Conservation (phyloP, 2,113 vertebrate species). For the Acrocephalus kingi region DNA sequence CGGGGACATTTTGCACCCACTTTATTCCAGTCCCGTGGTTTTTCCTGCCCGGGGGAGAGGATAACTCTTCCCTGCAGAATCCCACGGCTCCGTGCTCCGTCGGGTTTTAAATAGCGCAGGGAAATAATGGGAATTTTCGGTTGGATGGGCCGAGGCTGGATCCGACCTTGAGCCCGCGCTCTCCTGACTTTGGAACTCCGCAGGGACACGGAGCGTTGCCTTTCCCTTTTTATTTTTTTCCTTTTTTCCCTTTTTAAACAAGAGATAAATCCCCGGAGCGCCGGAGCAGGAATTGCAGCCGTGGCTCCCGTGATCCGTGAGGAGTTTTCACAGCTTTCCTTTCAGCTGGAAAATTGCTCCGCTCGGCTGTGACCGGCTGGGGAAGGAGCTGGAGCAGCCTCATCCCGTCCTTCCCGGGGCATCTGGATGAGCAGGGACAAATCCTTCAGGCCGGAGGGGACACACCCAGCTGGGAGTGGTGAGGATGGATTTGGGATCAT, state of each 20-base stretch:
- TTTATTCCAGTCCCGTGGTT: neutral
- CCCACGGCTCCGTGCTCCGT: neutral
- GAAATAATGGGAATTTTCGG: neutral
- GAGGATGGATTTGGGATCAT: neutral
- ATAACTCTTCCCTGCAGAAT: neutral
- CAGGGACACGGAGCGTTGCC: neutral
- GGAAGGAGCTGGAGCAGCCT: neutral
- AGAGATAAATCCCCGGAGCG: conserved; percentile 15
- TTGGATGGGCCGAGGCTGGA: neutral
- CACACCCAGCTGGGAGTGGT: neutral
- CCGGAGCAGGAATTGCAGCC: neutral
- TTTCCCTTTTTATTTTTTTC: neutral
- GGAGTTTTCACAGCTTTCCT: conserved; percentile 17
- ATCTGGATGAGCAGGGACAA: neutral
- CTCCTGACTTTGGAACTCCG: conserved; percentile 8
- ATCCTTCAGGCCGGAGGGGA: neutral
- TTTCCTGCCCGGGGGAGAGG: neutral
- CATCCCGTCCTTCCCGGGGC: neutral
- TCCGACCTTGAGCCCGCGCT: conserved; percentile 8
- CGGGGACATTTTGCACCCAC: neutral
- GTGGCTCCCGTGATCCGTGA: neutral
- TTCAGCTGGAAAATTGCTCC: conserved; percentile 5
- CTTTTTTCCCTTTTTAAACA: neutral
- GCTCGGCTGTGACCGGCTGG: neutral
- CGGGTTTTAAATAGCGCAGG: neutral